Percentiles rank a stretch among this genome's conserved stretches.
Conservation (phyloP, 2,797 vertebrate genomes). For the Hirundo rustica region DNA sequence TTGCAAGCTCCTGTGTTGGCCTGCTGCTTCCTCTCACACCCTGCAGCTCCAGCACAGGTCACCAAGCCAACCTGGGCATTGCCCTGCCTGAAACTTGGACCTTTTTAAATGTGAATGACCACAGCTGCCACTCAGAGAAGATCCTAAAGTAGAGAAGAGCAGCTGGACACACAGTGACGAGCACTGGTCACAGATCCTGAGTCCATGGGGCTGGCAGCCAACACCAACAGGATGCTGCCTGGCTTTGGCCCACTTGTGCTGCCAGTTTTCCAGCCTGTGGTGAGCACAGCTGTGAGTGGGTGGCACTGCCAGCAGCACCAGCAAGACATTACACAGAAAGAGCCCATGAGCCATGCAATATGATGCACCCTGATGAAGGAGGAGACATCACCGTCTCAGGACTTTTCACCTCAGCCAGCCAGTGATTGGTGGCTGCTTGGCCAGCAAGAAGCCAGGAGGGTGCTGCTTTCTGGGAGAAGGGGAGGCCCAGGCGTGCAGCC, state of each 20-base stretch:
- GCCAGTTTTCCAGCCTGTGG: not conserved
- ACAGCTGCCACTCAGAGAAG: not conserved
- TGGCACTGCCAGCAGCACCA: not conserved
- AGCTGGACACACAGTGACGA: not conserved
- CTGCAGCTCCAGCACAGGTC: not conserved
- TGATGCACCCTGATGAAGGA: not conserved
- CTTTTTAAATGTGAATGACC: not conserved
- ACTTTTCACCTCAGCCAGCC: not conserved
- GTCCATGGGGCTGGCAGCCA: not conserved
- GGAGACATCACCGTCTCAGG: not conserved
- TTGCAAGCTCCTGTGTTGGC: not conserved
- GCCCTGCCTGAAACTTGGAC: not conserved
- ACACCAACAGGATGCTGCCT: not conserved
- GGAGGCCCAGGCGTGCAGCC: not conserved
- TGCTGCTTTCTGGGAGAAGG: not conserved
- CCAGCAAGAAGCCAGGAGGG: not conserved
- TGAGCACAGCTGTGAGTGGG: not conserved
- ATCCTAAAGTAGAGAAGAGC: not conserved
- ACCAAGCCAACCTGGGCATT: not conserved
- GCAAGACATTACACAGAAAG: not conserved
- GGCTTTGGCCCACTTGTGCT: not conserved
- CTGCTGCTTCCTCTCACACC: fast-evolving
- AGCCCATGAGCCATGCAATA: not conserved
- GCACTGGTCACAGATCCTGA: not conserved
- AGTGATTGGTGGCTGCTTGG: not conserved